A percentile compares a stretch with the other conserved stretches of the same genome.
Conservation (phyloP, 2,888 invertebrate genomes). For the Agrotis puta region DNA sequence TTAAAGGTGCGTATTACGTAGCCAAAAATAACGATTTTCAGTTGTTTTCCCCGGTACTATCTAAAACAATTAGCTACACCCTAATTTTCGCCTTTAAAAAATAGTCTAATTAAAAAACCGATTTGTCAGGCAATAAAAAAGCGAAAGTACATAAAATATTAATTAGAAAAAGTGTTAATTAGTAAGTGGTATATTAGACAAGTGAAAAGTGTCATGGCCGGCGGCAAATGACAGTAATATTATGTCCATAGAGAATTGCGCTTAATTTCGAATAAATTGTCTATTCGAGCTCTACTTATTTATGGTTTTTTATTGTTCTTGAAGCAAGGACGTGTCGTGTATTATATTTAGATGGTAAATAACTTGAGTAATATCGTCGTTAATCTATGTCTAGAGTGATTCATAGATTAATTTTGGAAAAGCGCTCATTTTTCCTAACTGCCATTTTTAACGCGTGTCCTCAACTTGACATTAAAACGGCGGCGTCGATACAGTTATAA, state of each 20-base stretch:
- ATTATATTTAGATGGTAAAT: background rate
- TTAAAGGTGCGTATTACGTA: background rate
- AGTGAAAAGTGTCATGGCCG: constrained; percentile 60
- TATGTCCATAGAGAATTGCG: constrained; percentile 45
- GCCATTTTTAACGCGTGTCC: background rate
- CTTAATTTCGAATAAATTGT: constrained; percentile 65
- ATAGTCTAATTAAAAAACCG: constrained; percentile 57
- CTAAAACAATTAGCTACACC: constrained; percentile 53
- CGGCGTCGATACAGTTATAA: too few species aligned
- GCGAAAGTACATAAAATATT: constrained; percentile 50
- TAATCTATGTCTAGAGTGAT: constrained; percentile 3
- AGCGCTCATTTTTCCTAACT: background rate
- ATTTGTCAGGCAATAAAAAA: constrained; percentile 68
- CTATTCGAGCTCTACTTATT: constrained; percentile 40
- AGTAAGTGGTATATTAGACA: constrained; percentile 48
- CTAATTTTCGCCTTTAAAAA: constrained; percentile 40
- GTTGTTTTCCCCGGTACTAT: constrained; percentile 16
- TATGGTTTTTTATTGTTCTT: constrained; percentile 52
- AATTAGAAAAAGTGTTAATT: constrained; percentile 66
- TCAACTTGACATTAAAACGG: too few species aligned
- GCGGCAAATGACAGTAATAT: constrained; percentile 48
- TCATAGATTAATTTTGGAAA: background rate
- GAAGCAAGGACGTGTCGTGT: constrained; percentile 26
- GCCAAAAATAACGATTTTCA: background rate
- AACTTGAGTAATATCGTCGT: constrained; percentile 23